phyloP scores from a whole-genome alignment of 2,888 invertebrate species.

The Lithophane semibrunnea region DNA sequence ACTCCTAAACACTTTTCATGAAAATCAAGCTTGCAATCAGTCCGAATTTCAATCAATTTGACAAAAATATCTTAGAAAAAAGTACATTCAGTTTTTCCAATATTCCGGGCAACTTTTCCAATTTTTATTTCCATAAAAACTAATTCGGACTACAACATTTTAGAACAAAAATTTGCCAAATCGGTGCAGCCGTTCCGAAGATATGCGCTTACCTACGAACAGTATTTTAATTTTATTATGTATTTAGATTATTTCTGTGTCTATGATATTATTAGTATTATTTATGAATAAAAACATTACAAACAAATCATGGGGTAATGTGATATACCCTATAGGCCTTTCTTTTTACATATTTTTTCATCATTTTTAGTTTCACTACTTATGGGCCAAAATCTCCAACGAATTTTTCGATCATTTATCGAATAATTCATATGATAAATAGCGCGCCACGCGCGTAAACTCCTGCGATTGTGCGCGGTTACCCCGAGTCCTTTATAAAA shows the following conservation, averaged over 20 bases:
- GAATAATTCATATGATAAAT: neutral
- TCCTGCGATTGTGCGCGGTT: neutral
- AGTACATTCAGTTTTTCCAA: too few species aligned
- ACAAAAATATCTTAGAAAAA: neutral
- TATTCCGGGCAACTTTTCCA: neutral
- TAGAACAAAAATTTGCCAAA: neutral
- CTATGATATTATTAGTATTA: neutral
- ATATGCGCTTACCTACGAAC: neutral
- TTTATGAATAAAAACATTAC: neutral
- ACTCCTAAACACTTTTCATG: neutral
- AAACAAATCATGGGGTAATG: constrained; percentile 4
- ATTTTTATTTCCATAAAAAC: neutral
- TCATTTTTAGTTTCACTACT: neutral
- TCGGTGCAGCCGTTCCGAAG: neutral
- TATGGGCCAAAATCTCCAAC: neutral
- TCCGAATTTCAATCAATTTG: neutral
- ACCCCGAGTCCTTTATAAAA: too few species aligned
- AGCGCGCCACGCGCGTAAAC: neutral
- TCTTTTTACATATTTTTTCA: neutral
- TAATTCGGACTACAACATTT: neutral
- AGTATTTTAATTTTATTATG: too few species aligned
- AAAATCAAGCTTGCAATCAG: neutral
- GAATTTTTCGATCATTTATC: neutral
- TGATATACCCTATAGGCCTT: constrained; percentile 5
- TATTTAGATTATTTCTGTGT: neutral